Evolutionary conservation across 2,888 invertebrate genomes (phyloP).

Genomic region (Andrena bicolor): DNA sequence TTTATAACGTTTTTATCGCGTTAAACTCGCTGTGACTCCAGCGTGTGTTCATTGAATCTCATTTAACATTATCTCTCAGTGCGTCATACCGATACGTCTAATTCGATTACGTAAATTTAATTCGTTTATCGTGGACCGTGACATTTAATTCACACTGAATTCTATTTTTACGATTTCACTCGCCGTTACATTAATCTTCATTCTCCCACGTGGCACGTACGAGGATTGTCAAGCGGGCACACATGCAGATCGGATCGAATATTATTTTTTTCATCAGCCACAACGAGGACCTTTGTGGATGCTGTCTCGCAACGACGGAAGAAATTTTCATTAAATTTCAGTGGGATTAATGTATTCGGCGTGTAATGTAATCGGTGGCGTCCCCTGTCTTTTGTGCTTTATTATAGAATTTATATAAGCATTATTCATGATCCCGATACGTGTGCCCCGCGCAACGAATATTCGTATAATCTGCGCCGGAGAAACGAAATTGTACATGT

Average conservation of each 20-base stretch:
- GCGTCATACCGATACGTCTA: neutral
- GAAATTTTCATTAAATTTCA: neutral
- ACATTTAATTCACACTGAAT: neutral
- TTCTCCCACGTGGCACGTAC: neutral
- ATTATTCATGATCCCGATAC: neutral
- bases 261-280: neutral
- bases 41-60: neutral
- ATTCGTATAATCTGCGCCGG: neutral
- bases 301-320: neutral
- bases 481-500: too few relatives aligned
- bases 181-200: neutral
- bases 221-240: neutral
- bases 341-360: neutral
- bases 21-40: neutral
- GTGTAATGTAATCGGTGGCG: too few relatives aligned
- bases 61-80: neutral
- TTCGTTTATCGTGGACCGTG: neutral
- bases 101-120: neutral
- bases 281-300: neutral
- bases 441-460: neutral
- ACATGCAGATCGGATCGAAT: neutral
- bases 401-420: neutral
- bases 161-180: slow-evolving; percentile 3
- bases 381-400: neutral
- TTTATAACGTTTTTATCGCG: neutral